Evolutionary conservation across 2,113 vertebrate species (phyloP), one percentile per base, ranked within the genome.

Genomic region (Pachyramphus minor): DNA sequence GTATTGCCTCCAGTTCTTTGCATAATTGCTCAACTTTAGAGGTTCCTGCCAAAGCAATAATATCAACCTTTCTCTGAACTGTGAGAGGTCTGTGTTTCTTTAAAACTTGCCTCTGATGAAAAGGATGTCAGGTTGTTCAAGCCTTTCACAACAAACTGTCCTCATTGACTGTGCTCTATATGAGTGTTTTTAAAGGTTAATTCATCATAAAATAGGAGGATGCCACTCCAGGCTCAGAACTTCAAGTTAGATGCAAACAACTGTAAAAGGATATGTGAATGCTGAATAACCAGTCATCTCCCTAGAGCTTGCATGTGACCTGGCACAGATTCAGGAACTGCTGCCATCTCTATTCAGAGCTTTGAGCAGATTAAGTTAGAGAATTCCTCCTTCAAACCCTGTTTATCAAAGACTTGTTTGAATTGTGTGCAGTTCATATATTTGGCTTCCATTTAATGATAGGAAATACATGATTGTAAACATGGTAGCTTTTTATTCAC

Each of bases 271-370:
- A 39, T 77, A n/a, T 87, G 81, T 74, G 72, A 77, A 45, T 88
- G 79, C 78, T 83, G 37, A 82, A 88, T 90, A 92, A 85, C 92
- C 79, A 62, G 49, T 33, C 33, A 0, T 20, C 39, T 84, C 50
- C 60, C 63, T 27, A 3, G 82, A 86, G 58, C 30, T 2, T 7
- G 25, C 67, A 9, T 84, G 80, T 93, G 86, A 93, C 83, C 80
- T 95, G 94, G 96, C 86, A 42, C 19, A 12, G 8, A 1, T 18
- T 72, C 80, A 78, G 73, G 76, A 90, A 37, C 75, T 89, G 72
- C 86, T 96, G 83, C 89, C 47, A 33, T 73, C 84, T 91, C 72
- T 77, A 21, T 89, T 95, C 88, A 90, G 22, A 81, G 82, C 68
- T 56, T 37, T 85, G 82, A 84, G 88, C 79, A 81, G 94, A 93